A percentile compares a stretch with the other conserved stretches of the same genome.
Conservation (phyloP, 2,888 invertebrate species). For the Papilio gigon region DNA sequence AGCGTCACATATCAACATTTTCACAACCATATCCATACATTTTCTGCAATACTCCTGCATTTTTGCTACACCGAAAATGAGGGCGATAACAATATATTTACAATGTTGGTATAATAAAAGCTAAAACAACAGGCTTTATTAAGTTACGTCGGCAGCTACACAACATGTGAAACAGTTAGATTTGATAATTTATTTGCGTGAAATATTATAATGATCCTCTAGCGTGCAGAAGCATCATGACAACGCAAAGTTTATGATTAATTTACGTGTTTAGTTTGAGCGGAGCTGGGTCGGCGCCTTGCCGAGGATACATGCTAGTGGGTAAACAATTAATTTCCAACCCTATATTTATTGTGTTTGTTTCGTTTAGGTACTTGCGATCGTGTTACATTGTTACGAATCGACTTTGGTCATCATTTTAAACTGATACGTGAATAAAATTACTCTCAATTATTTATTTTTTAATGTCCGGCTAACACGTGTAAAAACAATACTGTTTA, state of each 20-base stretch:
- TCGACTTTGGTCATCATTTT: neutral
- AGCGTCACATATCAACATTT: no score
- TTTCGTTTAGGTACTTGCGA: conserved; percentile 2
- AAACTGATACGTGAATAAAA: no score
- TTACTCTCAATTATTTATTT: no score
- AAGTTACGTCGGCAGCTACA: neutral
- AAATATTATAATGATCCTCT: conserved; percentile 29
- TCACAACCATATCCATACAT: no score
- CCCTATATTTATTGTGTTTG: conserved; percentile 22
- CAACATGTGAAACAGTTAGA: conserved; percentile 5
- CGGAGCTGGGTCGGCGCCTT: conserved; percentile 23
- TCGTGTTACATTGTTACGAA: neutral
- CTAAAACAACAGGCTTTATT: neutral
- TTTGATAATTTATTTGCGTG: conserved; percentile 27
- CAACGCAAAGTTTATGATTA: conserved; percentile 39
- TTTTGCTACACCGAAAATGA: no score
- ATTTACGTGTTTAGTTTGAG: conserved; percentile 36
- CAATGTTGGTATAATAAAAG: no score
- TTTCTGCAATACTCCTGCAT: no score
- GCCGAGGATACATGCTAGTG: conserved; percentile 14
- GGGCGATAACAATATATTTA: no score
- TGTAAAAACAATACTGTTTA: no score
- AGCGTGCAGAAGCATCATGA: conserved; percentile 28
- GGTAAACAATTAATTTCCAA: conserved; percentile 24
- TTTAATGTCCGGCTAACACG: no score